Evolutionary conservation across 1,140 invertebrate species (phyloP).

Genomic region (Prorops nasuta): DNA sequence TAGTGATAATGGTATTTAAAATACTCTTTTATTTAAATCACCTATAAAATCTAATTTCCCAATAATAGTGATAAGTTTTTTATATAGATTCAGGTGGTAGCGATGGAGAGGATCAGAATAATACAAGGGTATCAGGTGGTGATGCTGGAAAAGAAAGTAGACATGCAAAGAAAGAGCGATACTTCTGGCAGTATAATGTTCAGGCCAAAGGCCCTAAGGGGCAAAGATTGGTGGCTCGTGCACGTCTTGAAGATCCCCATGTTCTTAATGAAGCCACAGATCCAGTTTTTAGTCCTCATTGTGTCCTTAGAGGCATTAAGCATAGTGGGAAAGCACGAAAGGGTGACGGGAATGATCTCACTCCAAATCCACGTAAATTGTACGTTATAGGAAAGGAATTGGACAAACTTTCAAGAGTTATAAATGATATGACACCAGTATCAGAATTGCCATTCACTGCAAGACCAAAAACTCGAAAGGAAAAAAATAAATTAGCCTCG

Average conservation of each 20-base stretch:
- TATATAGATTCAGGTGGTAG: conserved; percentile 36
- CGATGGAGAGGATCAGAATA: conserved; percentile 64
- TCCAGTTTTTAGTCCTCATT: conserved; percentile 89
- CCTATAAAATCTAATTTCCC: too few relatives aligned
- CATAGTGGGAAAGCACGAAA: conserved; percentile 93
- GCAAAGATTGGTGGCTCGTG: conserved; percentile 77
- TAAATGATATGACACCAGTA: conserved; percentile 94
- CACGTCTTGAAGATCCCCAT: conserved; percentile 89
- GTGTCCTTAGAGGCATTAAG: conserved; percentile 86
- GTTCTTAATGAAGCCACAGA: conserved; percentile 85
- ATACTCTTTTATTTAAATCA: too few relatives aligned
- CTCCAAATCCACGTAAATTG: conserved; percentile 90
- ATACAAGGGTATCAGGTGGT: conserved; percentile 47
- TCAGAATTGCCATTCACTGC: conserved; percentile 88
- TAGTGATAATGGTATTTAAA: conserved; percentile 70
- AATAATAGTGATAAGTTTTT: neutral
- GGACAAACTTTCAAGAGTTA: conserved; percentile 84
- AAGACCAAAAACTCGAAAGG: conserved; percentile 88
- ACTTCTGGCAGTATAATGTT: conserved; percentile 98
- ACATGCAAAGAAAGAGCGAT: conserved; percentile 75
- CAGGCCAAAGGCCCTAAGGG: conserved; percentile 98
- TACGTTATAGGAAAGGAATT: conserved; percentile 89
- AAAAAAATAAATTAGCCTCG: conserved; percentile 97
- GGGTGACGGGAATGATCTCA: conserved; percentile 96
- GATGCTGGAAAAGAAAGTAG: conserved; percentile 42